Evolutionary conservation across 2,888 invertebrate species (phyloP), one percentile per base, ranked within the genome.

Genomic region (Toxonevra muliebris): DNA sequence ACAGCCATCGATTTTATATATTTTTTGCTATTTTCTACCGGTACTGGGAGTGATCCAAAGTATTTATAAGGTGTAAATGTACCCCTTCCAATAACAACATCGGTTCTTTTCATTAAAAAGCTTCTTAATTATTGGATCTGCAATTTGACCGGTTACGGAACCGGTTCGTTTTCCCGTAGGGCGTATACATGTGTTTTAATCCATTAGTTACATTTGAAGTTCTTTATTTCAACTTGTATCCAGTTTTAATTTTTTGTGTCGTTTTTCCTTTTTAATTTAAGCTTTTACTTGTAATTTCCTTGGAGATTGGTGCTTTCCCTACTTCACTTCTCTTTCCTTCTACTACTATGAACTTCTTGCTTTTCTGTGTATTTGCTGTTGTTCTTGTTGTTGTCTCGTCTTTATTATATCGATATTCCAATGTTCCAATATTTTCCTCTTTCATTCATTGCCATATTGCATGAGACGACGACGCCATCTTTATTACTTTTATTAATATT

Each of bases 251-350:
- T n/a, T 3, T 48, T 48, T 45, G 12, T 11, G n/a, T n/a, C n/a
- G n/a, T n/a, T 48, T 48, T n/a, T 48, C 4, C 2, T n/a, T 48
- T 48, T 19, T 17, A 17, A 4, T 54, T 54, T 54, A 43, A 19
- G 66, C 61, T 66, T 61, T 66, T 61, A 66, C 52, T 43, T 42
- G 12, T 57, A 45, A 68, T 64, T 68, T 68, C 68, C 68, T 68
- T 68, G 61, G 64, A 64, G 48, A 48, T 15, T 15, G 13, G 48
- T 48, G 48, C 48, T 30, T 30, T 7, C 7, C 7, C 7, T 7
- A 30, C 30, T 30, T 30, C 7, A 30, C 30, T 30, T 4, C 30
- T 30, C 7, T 7, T 30, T 4, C 30, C 30, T 4, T 30, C 2
- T 30, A 30, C 30, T 30, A 7, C 30, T 30, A 30, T 7, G 30